Evolutionary conservation across 2,888 invertebrate species (phyloP).

Genomic region (Cylindroiulus punctatus): DNA sequence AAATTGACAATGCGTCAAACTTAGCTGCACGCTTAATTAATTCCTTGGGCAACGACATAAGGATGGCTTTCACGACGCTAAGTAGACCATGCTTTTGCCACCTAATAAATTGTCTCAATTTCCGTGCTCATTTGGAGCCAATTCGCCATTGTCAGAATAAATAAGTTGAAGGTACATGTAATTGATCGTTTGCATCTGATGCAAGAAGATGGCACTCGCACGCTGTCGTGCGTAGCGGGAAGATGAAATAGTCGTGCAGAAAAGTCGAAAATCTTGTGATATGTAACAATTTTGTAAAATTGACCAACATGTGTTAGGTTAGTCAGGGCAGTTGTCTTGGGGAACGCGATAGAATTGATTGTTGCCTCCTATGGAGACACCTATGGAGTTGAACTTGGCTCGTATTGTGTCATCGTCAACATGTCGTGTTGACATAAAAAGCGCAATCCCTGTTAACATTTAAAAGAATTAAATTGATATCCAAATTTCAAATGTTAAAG

Average conservation of each 20-base stretch:
- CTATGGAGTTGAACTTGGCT: not conserved
- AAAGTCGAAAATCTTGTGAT: too few relatives aligned
- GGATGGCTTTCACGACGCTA: not conserved
- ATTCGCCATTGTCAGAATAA: not conserved
- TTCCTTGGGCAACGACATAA: not conserved
- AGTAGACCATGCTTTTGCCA: not conserved
- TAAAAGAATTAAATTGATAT: not conserved
- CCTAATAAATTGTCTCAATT: not conserved
- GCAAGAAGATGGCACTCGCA: too few relatives aligned
- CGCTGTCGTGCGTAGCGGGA: too few relatives aligned
- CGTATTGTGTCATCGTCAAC: not conserved
- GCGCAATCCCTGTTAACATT: not conserved
- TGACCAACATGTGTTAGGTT: not conserved
- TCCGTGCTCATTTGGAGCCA: not conserved
- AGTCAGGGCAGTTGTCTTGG: not conserved
- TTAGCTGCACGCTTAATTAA: conserved; percentile 35
- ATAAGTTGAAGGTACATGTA: not conserved
- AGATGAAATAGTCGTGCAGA: too few relatives aligned
- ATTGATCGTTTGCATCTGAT: too few relatives aligned
- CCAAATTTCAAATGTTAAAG: not conserved
- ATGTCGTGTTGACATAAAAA: not conserved
- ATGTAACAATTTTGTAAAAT: too few relatives aligned
- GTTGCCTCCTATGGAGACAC: not conserved
- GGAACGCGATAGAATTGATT: not conserved
- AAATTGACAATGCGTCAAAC: conserved; percentile 3